Percentiles rank a stretch among this genome's conserved stretches.
These are phyloP conservation scores for Girardinus metallicus DNA, from an alignment of 2,797 vertebrate species.

Conservation along the genomic window DNA sequence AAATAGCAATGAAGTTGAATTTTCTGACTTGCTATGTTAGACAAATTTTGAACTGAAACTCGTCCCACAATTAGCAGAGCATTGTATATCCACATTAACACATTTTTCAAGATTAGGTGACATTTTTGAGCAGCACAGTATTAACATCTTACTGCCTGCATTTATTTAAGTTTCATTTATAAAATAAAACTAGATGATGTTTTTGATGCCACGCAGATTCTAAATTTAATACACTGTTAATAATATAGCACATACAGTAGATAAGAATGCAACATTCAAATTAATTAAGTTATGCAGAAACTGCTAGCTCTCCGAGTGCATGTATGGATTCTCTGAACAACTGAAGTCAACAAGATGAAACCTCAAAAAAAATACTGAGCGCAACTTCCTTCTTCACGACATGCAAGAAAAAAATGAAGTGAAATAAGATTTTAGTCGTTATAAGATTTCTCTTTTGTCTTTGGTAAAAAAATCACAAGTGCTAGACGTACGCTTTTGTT, in stretches of 20 bases:
- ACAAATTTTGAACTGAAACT: background rate
- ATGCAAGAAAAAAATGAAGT: no score
- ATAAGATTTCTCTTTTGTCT: no score
- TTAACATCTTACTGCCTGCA: background rate
- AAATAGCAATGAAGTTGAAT: background rate
- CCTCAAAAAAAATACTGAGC: no score
- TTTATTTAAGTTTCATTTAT: background rate
- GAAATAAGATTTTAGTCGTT: no score
- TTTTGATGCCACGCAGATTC: background rate
- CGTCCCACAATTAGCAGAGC: no score
- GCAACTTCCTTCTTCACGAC: no score
- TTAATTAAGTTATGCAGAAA: background rate
- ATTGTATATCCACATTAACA: background rate
- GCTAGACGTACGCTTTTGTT: no score
- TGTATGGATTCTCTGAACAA: background rate
- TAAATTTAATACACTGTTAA: background rate
- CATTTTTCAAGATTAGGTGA: no score
- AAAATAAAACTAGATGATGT: background rate
- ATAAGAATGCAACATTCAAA: background rate
- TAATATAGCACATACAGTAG: background rate
- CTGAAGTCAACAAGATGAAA: no score
- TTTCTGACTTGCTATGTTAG: background rate
- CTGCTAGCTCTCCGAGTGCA: background rate
- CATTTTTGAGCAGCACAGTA: background rate
- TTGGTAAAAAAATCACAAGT: no score